These are phyloP conservation scores for Pseudopodoces humilis DNA, from an alignment of 2,113 vertebrate species.

Conservation along the genomic window DNA sequence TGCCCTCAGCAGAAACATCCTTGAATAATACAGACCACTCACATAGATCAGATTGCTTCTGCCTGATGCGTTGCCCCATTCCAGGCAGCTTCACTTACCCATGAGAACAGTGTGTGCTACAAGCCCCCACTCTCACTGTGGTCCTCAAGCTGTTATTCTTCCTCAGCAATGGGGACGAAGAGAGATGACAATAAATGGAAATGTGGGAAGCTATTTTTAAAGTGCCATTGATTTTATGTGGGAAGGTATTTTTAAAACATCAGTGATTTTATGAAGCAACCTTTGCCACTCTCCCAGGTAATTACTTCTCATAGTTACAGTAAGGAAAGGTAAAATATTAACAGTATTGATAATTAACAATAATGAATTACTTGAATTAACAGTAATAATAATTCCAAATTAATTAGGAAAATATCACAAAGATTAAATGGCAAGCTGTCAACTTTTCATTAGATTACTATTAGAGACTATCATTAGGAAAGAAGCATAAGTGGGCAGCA, in stretches of 20 bases:
- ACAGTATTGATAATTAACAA: background rate
- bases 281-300: background rate
- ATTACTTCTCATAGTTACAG: background rate
- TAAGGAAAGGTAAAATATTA: background rate
- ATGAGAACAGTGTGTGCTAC: background rate
- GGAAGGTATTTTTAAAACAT: background rate
- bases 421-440: background rate
- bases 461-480: background rate
- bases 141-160: background rate
- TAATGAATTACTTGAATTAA: background rate
- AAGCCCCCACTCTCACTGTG: background rate
- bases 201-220: background rate
- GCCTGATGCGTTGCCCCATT: background rate
- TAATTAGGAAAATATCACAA: background rate
- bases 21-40: background rate
- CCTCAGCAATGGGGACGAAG: background rate
- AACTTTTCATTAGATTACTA: background rate
- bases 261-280: background rate
- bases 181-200: background rate
- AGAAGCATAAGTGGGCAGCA: background rate
- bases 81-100: background rate
- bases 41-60: background rate
- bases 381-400: background rate
- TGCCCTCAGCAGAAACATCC: constrained; percentile 2
- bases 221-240: background rate